A percentile compares a stretch with the other conserved stretches of the same genome.
Conservation (phyloP, 2,113 vertebrate genomes). For the Sula dactylatra region DNA sequence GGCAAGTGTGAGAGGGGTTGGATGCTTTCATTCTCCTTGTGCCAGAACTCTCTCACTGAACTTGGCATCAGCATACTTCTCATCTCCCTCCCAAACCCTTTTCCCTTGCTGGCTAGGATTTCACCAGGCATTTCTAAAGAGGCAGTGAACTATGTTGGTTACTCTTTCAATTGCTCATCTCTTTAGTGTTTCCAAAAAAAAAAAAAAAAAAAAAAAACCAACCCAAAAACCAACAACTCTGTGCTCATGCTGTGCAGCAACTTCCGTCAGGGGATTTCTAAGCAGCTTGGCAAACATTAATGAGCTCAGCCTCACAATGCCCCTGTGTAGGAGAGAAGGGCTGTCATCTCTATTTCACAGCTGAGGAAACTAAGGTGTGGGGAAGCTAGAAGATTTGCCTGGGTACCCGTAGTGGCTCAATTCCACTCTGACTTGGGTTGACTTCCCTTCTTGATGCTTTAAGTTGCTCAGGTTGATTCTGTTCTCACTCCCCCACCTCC, state of each 20-base stretch:
- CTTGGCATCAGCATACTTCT: neutral
- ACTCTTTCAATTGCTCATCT: constrained; percentile 33
- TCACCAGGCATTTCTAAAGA: constrained; percentile 30
- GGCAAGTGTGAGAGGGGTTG: neutral
- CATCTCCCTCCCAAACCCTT: neutral
- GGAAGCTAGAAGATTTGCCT: neutral
- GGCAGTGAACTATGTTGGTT: neutral
- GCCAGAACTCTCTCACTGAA: neutral
- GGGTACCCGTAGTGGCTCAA: neutral
- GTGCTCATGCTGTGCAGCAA: neutral
- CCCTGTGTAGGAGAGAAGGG: neutral
- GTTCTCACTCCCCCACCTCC: neutral
- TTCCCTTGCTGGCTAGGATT: neutral
- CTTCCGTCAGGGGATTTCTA: neutral
- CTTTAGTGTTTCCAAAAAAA: neutral
- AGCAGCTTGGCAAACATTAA: neutral
- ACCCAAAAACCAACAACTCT: neutral
- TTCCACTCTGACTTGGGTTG: neutral
- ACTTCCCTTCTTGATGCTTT: neutral
- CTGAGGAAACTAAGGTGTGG: neutral
- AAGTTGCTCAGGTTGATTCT: neutral
- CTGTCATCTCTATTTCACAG: neutral
- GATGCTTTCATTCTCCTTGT: neutral
- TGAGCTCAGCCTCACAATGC: neutral
- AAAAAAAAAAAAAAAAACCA: neutral